Conservation (phyloP, 2,888 invertebrate genomes). For the Lycaena phlaeas region DNA sequence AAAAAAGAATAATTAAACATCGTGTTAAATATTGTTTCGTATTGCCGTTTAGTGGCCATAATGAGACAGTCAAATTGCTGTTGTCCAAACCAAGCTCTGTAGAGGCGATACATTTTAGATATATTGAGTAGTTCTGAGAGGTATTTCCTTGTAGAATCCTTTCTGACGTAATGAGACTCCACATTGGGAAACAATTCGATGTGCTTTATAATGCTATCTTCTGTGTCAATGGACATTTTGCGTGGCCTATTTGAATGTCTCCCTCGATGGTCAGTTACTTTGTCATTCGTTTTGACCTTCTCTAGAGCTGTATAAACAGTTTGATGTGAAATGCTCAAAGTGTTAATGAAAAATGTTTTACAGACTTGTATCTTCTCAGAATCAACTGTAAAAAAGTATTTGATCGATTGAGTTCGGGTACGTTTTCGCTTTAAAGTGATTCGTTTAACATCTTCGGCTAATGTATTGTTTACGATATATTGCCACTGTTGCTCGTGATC, state of each 20-base stretch:
- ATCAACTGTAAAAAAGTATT: constrained; percentile 12
- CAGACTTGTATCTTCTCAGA: constrained; percentile 10
- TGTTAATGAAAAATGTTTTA: constrained; percentile 15
- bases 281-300: not conserved
- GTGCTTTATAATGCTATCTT: constrained; percentile 1
- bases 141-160: constrained; percentile 14
- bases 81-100: constrained; percentile 13
- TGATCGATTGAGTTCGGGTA: constrained; percentile 15
- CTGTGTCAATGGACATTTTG: not conserved
- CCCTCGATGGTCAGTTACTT: not conserved
- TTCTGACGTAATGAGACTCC: no score
- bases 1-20: constrained; percentile 26
- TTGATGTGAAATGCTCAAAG: constrained; percentile 12
- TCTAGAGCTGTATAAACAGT: constrained; percentile 8
- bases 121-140: constrained; percentile 17
- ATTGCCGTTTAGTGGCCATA: constrained; percentile 17
- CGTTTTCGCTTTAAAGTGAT: constrained; percentile 12
- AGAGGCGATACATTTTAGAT: constrained; percentile 20
- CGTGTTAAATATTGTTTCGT: constrained; percentile 21
- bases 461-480: constrained; percentile 11
- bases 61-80: constrained; percentile 9
- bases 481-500: constrained; percentile 18
- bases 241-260: constrained; percentile 7
- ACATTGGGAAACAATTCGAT: constrained; percentile 5
- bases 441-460: constrained; percentile 12